Base-by-base conservation (phyloP, 2,888 invertebrate genomes). In the Pseudococcus viburni region DNA sequence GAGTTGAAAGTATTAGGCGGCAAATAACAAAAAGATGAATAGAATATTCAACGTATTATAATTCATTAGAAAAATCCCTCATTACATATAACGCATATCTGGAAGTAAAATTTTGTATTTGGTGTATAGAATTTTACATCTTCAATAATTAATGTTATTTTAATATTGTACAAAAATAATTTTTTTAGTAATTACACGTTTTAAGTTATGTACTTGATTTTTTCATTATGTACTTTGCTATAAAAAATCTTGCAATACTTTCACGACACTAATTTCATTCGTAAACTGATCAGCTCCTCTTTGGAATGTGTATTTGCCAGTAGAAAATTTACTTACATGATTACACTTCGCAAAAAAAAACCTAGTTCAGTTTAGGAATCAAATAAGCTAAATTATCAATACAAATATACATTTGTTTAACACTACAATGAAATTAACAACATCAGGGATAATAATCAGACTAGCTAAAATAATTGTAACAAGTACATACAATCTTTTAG, bases 1-100 rank as follows among this genome's bases (percentile, higher is more conserved):
- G 90, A 90, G 86, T 90, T 91, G 22, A 94, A 93, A 92, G 92
- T 90, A 33, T 89, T 90, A 33, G 33, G 77, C 26, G 77, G 86
- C 11, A 83, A 83, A 83, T 83, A 83, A n/a, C 12, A n/a, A 17
- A 26, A 26, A 12, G 8, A 0, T 33, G 15, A 15, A 64, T 9
- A 4, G n/a, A 26, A 77, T 26, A 33, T 26, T 73, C 33, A 17
- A 15, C 11, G 39, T 39, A 77, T 77, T 17, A 64, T 64, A 22
- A 22, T 9, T 64, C 9, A 64, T 42, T 42, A 64, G 12, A 22
- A 22, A 22, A 64, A 64, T 64, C 3, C 64, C 19, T 12, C 64
- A 73, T 73, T 33, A n/a, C n/a, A n/a, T n/a, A 73, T 33, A 73
- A 33, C 33, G 33, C 73, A 73, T 73, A 73, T 73, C 39, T 33